Evolutionary conservation across 2,797 vertebrate species (phyloP).

Genomic region (Heliangelus exortis): DNA sequence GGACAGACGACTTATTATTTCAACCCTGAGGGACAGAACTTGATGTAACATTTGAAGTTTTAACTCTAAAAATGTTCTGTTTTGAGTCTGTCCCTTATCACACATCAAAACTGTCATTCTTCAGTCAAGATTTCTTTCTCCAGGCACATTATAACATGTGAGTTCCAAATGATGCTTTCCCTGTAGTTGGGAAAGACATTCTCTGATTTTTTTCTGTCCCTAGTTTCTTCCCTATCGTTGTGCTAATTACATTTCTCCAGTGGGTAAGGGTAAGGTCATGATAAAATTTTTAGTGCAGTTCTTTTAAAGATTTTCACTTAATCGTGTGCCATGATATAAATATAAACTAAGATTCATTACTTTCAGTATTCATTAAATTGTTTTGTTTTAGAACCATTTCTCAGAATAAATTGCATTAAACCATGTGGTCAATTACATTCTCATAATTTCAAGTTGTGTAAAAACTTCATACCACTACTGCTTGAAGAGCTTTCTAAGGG

Average conservation of each 20-base stretch:
- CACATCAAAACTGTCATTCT: not conserved
- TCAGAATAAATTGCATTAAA: not conserved
- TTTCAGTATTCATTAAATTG: not conserved
- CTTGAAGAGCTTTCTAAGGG: not conserved
- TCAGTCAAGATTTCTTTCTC: conserved; percentile 10
- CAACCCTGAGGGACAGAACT: not conserved
- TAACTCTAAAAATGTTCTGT: not conserved
- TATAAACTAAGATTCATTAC: not conserved
- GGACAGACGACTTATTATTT: not conserved
- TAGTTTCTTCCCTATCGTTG: not conserved
- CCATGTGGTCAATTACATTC: not conserved
- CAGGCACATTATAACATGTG: not conserved
- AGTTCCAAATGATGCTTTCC: not conserved
- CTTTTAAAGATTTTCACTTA: not conserved
- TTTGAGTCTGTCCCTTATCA: not conserved
- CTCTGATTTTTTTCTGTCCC: not conserved
- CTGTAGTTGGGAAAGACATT: not conserved
- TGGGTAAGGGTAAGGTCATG: not conserved
- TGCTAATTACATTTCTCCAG: not conserved
- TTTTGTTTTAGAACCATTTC: not conserved
- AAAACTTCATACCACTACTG: not conserved
- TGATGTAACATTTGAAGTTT: not conserved
- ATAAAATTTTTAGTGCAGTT: not conserved
- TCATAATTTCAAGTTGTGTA: not conserved
- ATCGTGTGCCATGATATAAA: not conserved